phyloP scores from a whole-genome alignment of 1,140 invertebrate genomes.

The Centruroides sculpturatus region DNA sequence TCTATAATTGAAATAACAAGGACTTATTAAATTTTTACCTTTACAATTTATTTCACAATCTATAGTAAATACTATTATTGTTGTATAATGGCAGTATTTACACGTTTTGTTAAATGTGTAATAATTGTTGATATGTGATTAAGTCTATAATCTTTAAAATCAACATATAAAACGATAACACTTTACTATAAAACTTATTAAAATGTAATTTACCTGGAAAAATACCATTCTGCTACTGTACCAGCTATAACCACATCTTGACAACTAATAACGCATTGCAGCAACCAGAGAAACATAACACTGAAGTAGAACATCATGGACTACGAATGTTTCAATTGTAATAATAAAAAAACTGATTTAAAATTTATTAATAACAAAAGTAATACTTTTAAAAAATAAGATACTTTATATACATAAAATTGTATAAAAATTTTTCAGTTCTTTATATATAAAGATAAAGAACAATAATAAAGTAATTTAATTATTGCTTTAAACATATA shows the following conservation, averaged over 20 bases:
- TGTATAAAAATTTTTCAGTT: too few relatives aligned
- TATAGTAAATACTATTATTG: too few relatives aligned
- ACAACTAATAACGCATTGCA: conserved; percentile 54
- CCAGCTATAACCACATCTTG: conserved; percentile 60
- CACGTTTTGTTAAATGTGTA: background rate
- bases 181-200: too few relatives aligned
- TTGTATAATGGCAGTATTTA: background rate
- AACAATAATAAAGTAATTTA: too few relatives aligned
- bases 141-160: too few relatives aligned
- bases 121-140: background rate
- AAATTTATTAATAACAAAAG: conserved; percentile 6
- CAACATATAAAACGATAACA: too few relatives aligned
- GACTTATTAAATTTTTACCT: background rate
- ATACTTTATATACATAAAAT: background rate
- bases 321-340: conserved; percentile 20
- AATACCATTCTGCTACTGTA: conserved; percentile 59
- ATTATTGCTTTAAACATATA: too few relatives aligned
- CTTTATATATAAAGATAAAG: too few relatives aligned
- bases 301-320: conserved; percentile 31
- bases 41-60: background rate
- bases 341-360: conserved; percentile 8
- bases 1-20: conserved; percentile 30
- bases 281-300: conserved; percentile 50
- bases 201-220: conserved; percentile 41
- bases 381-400: conserved; percentile 1